Evolutionary conservation across 2,113 vertebrate genomes (phyloP), one percentile per base, ranked within the genome.

Genomic region (Ceyx melanurus): DNA sequence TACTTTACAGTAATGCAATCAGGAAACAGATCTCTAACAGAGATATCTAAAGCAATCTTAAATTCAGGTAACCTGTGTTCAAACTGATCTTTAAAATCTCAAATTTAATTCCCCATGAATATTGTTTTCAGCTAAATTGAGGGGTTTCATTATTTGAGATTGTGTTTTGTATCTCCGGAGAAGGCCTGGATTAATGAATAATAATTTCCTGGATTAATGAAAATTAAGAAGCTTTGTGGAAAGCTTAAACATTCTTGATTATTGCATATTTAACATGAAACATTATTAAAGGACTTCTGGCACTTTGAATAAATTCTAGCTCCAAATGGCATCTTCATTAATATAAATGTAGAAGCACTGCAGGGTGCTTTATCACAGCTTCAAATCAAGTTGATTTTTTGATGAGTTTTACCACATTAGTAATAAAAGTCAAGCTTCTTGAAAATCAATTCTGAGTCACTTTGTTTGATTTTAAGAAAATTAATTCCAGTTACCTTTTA

Each of bases 301-400:
- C 53, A 67, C 31, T 84, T 73, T 66, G 60, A 92, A 88, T 80
- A 92, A 80, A 83, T 81, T 76, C 82, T 86, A 26, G 28, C 18
- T 88, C 42, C 43, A 93, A 94, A 92, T 88, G 46, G 21, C 50
- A 73, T 80, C 46, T 62, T 94, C 76, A 88, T 90, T 37, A 90
- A 80, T 62, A 86, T 51, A 86, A 90, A 88, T 90, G 37, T 33
- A 73, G 50, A 46, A 79, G 45, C 66, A 57, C 54, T 61, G n/a
- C 62, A 57, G 88, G 85, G 37, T 82, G n/a, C 46, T 54, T 86
- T 89, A 84, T 87, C 81, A 56, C 66, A 84, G 72, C 42, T 70
- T 88, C 88, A 88, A 76, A 88, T 88, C 64, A 85, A 80, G 50
- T 68, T 86, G 54, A 23, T 79, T 48, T 88, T 91, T 62, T 7